These are phyloP conservation scores for Aspidapion aeneum DNA, from an alignment of 2,888 invertebrate species.

Conservation along the genomic window DNA sequence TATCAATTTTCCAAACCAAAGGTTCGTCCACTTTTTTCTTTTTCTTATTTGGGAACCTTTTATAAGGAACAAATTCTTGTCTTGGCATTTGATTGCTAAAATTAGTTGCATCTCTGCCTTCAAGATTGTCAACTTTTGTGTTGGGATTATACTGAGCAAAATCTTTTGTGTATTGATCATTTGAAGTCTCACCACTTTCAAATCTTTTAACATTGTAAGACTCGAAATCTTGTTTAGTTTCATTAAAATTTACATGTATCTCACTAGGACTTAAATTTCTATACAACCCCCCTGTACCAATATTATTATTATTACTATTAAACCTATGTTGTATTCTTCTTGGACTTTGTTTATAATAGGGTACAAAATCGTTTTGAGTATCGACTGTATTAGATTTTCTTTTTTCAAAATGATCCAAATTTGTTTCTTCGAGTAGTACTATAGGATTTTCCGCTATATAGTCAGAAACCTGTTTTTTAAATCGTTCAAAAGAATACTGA, in stretches of 20 bases:
- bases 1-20: constrained; percentile 33
- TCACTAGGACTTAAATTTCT: constrained; percentile 33
- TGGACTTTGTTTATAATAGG: constrained; percentile 17
- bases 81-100: constrained; percentile 34
- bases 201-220: too few species aligned
- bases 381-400: constrained; percentile 10
- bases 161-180: too few species aligned
- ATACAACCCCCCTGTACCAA: constrained; percentile 37
- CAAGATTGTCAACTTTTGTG: too few species aligned
- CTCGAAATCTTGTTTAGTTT: too few species aligned
- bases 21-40: constrained; percentile 42
- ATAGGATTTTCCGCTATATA: constrained; percentile 28
- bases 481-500: constrained; percentile 33
- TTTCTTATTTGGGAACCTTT: constrained; percentile 25
- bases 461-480: constrained; percentile 28
- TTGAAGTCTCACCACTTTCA: too few species aligned
- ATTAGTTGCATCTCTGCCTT: constrained; percentile 1
- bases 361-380: constrained; percentile 2
- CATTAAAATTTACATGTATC: constrained; percentile 25
- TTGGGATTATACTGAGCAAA: too few species aligned
- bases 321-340: constrained; percentile 16
- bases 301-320: constrained; percentile 18
- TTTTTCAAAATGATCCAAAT: constrained; percentile 21
- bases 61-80: constrained; percentile 17
- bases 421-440: constrained; percentile 15